Base-by-base conservation (phyloP, 2,113 vertebrate genomes). In the Ciconia boyciana region DNA sequence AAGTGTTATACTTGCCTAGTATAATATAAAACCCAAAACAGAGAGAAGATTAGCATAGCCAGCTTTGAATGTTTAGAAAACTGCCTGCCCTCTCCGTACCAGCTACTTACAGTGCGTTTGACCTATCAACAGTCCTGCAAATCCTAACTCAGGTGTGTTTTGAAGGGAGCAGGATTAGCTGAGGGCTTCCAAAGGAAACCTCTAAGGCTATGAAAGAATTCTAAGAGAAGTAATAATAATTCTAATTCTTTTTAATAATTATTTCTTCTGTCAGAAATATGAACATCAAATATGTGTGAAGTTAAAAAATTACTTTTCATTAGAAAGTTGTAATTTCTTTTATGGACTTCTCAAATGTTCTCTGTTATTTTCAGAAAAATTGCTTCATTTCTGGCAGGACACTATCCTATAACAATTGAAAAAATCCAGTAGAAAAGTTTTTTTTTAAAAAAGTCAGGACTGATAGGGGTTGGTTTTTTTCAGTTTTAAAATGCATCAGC, bases 271-370 rank as follows among this genome's bases (percentile, higher is more conserved):
- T 81, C 76, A 90, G 79, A 55, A 96, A 66, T 88, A 75, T 62
- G 72, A 93, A 91, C 92, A 90, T 90, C 75, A 92, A 90, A 90
- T 96, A 82, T n/a, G 32, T 34, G 48, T 43, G 51, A 68, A 77
- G 84, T 89, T 95, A 94, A 95, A 93, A 86, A 95, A 85, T 55
- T 85, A 26, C 44, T 64, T 96, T 95, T 95, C 91, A 94, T 95
- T 93, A 91, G 24, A 28, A 94, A 87, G 78, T 69, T 89, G 49
- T 87, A 78, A 91, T 94, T 91, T 91, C 72, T 94, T 96, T 84
- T 83, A 57, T 85, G 58, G 44, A 55, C 48, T 64, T 55, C 39
- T 93, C 24, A 76, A 65, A 91, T 79, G 17, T 93, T 87, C 84
- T 46, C 54, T 95, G 55, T 58, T 34, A 46, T n/a, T 89, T 92